Conservation (phyloP, 1,140 invertebrate genomes). For the Lithobius niger region DNA sequence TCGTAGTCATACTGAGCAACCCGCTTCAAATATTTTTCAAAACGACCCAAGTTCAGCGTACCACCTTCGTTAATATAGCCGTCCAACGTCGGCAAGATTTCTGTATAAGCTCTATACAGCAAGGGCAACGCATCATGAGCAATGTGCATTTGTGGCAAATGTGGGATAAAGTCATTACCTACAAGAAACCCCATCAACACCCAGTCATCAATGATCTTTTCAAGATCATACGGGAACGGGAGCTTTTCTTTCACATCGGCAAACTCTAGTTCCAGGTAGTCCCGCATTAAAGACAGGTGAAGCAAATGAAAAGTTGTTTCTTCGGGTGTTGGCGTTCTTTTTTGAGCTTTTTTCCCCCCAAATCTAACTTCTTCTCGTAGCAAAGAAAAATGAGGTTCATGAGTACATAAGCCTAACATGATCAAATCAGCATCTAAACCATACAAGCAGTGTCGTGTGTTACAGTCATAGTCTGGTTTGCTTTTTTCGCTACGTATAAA, state of each 20-base stretch:
- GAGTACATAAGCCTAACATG: conserved; percentile 82
- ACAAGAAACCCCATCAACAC: conserved; percentile 90
- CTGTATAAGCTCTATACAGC: conserved; percentile 77
- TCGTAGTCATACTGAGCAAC: conserved; percentile 54
- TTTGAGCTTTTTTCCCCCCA: conserved; percentile 24
- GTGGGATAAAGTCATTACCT: conserved; percentile 94
- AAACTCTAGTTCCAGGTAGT: conserved; percentile 91
- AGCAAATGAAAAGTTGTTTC: conserved; percentile 85
- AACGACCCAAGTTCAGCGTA: conserved; percentile 62
- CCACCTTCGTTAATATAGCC: conserved; percentile 90
- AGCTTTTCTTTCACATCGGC: conserved; percentile 48
- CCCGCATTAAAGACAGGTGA: conserved; percentile 77
- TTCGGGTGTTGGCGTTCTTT: conserved; percentile 47
- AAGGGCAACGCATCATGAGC: conserved; percentile 69
- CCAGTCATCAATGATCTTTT: conserved; percentile 61
- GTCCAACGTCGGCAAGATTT: conserved; percentile 66
- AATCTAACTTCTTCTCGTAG: conserved; percentile 71
- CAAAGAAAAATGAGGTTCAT: conserved; percentile 87
- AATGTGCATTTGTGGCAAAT: conserved; percentile 88
- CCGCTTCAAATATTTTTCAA: conserved; percentile 70
- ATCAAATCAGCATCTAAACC: conserved; percentile 89
- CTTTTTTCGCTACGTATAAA: conserved; percentile 79
- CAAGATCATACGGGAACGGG: conserved; percentile 60
- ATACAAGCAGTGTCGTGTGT: conserved; percentile 87
- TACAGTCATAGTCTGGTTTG: conserved; percentile 65